Percentiles rank a stretch among this genome's conserved stretches.
phyloP scores from a whole-genome alignment of 2,113 vertebrate species.

The Arenaria interpres region DNA sequence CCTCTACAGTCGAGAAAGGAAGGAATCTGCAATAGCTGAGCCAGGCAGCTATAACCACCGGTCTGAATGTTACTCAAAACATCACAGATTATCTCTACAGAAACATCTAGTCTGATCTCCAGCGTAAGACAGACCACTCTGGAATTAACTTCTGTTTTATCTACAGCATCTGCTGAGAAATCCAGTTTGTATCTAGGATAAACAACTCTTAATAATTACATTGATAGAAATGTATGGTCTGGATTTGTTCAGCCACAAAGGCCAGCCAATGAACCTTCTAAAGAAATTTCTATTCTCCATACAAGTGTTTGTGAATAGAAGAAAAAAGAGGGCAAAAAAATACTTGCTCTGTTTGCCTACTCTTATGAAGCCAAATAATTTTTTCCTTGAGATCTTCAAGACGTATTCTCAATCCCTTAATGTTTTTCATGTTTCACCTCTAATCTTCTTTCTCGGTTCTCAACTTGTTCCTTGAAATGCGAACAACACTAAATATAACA shows the following conservation, averaged over 20 bases:
- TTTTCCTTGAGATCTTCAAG: neutral
- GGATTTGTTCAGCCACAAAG: neutral
- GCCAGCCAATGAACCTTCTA: neutral
- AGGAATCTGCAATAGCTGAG: neutral
- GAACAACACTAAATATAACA: neutral
- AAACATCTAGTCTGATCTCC: neutral
- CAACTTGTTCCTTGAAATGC: neutral
- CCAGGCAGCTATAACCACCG: neutral
- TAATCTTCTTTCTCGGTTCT: neutral
- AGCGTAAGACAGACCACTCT: neutral
- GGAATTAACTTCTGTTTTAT: neutral
- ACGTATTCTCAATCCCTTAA: neutral
- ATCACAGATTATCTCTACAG: neutral
- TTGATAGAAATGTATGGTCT: neutral
- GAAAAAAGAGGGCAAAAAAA: neutral
- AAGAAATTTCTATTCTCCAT: neutral
- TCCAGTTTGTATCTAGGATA: neutral
- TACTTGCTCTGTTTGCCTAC: neutral
- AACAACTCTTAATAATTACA: neutral
- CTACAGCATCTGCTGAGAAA: neutral
- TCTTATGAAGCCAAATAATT: neutral
- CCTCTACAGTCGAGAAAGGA: neutral
- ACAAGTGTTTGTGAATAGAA: fast-evolving
- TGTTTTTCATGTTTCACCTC: neutral
- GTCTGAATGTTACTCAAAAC: neutral